A percentile compares a stretch with the other conserved stretches of the same genome.
phyloP scores from a whole-genome alignment of 2,113 vertebrate genomes.

The Phrynosoma blainvillii region DNA sequence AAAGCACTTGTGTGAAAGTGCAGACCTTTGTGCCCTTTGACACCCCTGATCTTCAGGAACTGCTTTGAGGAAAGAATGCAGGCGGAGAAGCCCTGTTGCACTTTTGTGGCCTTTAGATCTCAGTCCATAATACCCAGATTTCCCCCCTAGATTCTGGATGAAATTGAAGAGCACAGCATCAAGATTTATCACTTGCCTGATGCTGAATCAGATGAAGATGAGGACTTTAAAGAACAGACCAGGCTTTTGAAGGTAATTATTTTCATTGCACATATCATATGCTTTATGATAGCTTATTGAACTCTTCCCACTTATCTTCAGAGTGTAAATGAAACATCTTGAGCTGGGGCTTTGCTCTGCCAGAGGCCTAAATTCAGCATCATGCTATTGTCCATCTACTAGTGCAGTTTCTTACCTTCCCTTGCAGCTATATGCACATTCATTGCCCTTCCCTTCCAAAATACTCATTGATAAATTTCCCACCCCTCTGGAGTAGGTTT shows the following conservation, averaged over 20 bases:
- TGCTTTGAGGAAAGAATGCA: background rate
- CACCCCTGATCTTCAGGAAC: background rate
- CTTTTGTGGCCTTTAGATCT: background rate
- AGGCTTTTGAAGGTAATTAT: conserved; percentile 87
- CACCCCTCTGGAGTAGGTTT: background rate
- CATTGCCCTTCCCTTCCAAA: too few relatives aligned
- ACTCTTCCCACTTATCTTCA: background rate
- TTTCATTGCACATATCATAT: background rate
- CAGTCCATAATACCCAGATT: background rate
- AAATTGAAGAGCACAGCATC: conserved; percentile 97
- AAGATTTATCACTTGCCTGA: conserved; percentile 99
- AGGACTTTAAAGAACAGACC: conserved; percentile 99
- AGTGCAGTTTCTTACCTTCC: too few relatives aligned
- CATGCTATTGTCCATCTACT: too few relatives aligned
- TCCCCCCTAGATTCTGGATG: conserved; percentile 89
- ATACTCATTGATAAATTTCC: background rate
- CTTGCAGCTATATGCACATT: too few relatives aligned
- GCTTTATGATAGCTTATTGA: background rate
- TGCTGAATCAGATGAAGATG: conserved; percentile 97
- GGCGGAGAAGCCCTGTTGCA: background rate
- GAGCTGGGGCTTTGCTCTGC: background rate
- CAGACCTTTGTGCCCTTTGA: background rate
- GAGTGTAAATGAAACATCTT: background rate
- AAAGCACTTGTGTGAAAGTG: background rate
- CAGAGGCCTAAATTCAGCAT: background rate